phyloP scores from a whole-genome alignment of 2,113 vertebrate genomes.

The Python bivittatus region DNA sequence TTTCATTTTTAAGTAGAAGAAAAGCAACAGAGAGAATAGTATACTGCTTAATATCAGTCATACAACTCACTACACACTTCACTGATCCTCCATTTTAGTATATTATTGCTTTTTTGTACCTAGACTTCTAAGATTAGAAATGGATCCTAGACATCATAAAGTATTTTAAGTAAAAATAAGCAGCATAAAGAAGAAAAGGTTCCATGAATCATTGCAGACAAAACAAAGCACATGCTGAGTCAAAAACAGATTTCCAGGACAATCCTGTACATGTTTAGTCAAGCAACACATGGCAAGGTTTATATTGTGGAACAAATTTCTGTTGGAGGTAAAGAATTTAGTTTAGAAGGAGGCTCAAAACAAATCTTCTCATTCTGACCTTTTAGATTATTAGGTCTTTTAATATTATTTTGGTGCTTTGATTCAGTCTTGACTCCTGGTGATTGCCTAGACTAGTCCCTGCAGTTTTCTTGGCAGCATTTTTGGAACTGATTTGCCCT shows the following conservation, averaged over 20 bases:
- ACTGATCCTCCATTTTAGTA: neutral
- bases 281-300: neutral
- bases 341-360: neutral
- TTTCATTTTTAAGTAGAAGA: conserved; percentile 32
- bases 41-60: conserved; percentile 26
- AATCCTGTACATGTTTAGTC: neutral
- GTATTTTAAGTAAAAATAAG: conserved; percentile 44
- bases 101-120: accelerated
- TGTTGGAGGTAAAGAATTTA: neutral
- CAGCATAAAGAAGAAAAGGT: neutral
- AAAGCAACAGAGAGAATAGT: conserved; percentile 24
- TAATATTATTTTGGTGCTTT: neutral
- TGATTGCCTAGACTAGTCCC: too few species aligned
- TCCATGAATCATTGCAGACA: neutral
- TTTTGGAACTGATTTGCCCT: too few species aligned
- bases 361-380: neutral
- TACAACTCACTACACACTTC: neutral
- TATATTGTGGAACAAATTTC: neutral
- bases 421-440: too few species aligned
- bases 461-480: too few species aligned
- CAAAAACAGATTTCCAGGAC: conserved; percentile 54
- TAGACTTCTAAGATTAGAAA: neutral
- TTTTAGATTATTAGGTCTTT: neutral
- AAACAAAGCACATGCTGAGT: conserved; percentile 25
- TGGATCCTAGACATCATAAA: conserved; percentile 23